phyloP scores from a whole-genome alignment of 2,888 invertebrate genomes.

The Apodemia hepburni region DNA sequence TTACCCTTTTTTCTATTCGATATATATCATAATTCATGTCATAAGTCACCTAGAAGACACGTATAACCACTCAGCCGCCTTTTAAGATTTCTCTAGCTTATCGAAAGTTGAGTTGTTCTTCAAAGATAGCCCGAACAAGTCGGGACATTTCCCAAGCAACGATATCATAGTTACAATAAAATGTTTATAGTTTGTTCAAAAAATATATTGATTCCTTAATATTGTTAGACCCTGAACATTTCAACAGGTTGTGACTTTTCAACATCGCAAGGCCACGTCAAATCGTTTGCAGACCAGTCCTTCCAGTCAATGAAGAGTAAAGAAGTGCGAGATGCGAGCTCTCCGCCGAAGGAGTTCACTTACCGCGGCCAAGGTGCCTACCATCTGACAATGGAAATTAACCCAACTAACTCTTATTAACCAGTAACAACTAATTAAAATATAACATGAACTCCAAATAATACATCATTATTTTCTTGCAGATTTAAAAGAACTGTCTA shows the following conservation, averaged over 20 bases:
- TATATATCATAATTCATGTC: too few species aligned
- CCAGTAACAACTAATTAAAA: slow-evolving; percentile 37
- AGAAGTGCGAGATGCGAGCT: slow-evolving; percentile 89
- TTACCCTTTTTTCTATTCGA: too few species aligned
- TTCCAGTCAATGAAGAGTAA: slow-evolving; percentile 89
- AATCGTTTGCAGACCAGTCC: slow-evolving; percentile 87
- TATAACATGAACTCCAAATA: neutral
- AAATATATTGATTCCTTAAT: slow-evolving; percentile 18
- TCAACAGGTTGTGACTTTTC: slow-evolving; percentile 72
- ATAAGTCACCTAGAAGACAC: too few species aligned
- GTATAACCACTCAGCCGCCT: too few species aligned
- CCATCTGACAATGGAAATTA: slow-evolving; percentile 44
- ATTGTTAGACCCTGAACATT: slow-evolving; percentile 32
- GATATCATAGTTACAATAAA: too few species aligned
- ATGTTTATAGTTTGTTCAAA: too few species aligned
- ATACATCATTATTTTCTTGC: slow-evolving; percentile 36
- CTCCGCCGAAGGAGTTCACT: slow-evolving; percentile 83
- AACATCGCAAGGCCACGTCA: slow-evolving; percentile 81
- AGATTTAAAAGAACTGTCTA: slow-evolving; percentile 71
- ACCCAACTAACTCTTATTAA: slow-evolving; percentile 68
- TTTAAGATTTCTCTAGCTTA: too few species aligned
- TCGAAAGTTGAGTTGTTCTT: too few species aligned
- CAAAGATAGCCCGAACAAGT: too few species aligned
- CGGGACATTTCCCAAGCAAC: too few species aligned
- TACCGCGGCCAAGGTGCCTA: slow-evolving; percentile 73